phyloP scores from a whole-genome alignment of 2,888 invertebrate genomes.

The Agrochola lychnidis region DNA sequence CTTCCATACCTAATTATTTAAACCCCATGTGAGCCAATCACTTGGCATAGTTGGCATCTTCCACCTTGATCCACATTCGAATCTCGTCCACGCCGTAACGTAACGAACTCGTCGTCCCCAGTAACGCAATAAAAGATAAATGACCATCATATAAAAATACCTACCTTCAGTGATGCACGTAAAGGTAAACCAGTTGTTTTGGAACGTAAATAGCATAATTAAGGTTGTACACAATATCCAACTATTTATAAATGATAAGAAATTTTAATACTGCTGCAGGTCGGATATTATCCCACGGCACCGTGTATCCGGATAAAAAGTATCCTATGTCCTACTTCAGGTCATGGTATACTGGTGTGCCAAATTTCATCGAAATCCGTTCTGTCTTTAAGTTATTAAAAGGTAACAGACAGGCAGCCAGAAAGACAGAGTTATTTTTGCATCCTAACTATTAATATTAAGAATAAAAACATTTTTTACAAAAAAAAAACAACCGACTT shows the following conservation, averaged over 20 bases:
- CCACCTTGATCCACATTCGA: slow-evolving; percentile 58
- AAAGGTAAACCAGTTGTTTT: slow-evolving; percentile 53
- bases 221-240: slow-evolving; percentile 11
- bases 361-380: background rate
- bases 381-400: background rate
- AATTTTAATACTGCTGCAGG: background rate
- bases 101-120: slow-evolving; percentile 39
- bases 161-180: slow-evolving; percentile 36
- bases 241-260: background rate
- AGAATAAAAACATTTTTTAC: too few relatives aligned
- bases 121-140: slow-evolving; percentile 35
- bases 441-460: background rate
- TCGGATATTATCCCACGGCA: background rate
- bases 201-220: slow-evolving; percentile 5
- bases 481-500: too few relatives aligned
- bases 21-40: slow-evolving; percentile 5
- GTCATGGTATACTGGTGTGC: background rate
- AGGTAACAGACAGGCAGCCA: background rate
- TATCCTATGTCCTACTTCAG: background rate
- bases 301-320: background rate
- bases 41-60: slow-evolving; percentile 32
- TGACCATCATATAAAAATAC: slow-evolving; percentile 12
- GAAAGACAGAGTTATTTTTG: background rate
- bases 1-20: background rate
- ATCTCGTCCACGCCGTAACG: slow-evolving; percentile 7